A percentile compares a stretch with the other conserved stretches of the same genome.
phyloP scores from a whole-genome alignment of 35 echinoderm and acorn worm genomes.

The Antedon bifida region DNA sequence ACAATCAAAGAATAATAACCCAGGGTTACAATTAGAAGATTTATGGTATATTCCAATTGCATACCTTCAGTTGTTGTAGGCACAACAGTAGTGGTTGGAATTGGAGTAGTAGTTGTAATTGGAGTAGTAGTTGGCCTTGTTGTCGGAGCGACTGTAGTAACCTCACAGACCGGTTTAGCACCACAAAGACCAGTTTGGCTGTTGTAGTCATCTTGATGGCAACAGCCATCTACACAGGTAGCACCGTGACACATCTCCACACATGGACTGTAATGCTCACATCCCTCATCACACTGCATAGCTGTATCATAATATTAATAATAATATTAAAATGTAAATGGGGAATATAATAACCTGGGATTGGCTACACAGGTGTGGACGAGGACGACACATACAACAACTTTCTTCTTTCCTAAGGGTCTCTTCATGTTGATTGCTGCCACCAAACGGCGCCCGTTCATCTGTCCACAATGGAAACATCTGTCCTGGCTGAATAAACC shows the following conservation, averaged over 20 bases:
- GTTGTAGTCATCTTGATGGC: conserved; percentile 17
- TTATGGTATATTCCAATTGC: no score
- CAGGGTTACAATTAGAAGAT: no score
- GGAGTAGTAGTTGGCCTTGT: not conserved
- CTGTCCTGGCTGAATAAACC: no score
- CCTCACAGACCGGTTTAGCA: not conserved
- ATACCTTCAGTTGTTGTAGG: no score
- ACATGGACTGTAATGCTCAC: conserved; percentile 32
- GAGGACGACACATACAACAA: no score
- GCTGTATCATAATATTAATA: conserved; percentile 3
- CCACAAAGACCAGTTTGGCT: not conserved
- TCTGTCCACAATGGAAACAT: no score
- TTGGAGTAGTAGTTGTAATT: not conserved
- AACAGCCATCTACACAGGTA: conserved; percentile 55
- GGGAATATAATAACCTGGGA: not conserved
- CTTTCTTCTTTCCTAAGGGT: no score
- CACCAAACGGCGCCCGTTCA: no score
- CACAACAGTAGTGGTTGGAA: not conserved
- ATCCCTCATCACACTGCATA: conserved; percentile 37
- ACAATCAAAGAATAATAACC: no score
- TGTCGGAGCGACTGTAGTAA: not conserved
- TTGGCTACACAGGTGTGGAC: not conserved
- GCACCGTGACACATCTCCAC: conserved; percentile 25
- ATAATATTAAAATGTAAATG: not conserved
- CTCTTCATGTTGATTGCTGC: no score